phyloP scores from a whole-genome alignment of 2,113 vertebrate species.

The Excalfactoria chinensis region DNA sequence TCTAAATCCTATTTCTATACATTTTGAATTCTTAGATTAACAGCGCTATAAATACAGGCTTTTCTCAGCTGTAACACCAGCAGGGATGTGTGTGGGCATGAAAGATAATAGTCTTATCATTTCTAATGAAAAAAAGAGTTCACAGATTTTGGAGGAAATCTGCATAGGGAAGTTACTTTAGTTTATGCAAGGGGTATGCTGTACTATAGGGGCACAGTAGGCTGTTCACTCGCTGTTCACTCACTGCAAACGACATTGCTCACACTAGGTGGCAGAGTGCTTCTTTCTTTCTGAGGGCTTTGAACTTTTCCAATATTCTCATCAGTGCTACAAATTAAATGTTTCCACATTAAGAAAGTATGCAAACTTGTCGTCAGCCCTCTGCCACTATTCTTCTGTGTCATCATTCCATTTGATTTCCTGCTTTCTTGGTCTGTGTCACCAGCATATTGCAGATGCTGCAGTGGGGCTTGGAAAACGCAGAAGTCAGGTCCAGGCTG shows the following conservation, averaged over 20 bases:
- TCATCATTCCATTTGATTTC: background rate
- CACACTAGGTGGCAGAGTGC: conserved; percentile 26
- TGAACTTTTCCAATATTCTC: accelerated
- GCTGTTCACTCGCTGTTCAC: accelerated
- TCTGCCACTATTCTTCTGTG: background rate
- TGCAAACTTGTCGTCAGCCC: background rate
- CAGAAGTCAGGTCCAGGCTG: background rate
- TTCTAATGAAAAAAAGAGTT: background rate
- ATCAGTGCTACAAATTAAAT: background rate
- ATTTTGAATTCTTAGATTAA: background rate
- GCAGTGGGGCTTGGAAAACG: accelerated
- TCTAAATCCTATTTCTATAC: background rate
- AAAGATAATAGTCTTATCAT: background rate
- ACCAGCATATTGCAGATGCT: accelerated
- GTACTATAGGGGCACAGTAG: accelerated
- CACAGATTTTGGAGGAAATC: background rate
- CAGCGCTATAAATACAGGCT: accelerated
- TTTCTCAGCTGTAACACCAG: background rate
- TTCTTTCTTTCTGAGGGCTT: background rate
- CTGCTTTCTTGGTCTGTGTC: background rate
- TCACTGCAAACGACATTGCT: background rate
- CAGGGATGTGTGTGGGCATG: accelerated
- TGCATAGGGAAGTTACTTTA: background rate
- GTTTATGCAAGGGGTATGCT: background rate
- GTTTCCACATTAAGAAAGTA: background rate